Evolutionary conservation across 2,888 invertebrate genomes (phyloP).

Genomic region (Epirrita christyi): DNA sequence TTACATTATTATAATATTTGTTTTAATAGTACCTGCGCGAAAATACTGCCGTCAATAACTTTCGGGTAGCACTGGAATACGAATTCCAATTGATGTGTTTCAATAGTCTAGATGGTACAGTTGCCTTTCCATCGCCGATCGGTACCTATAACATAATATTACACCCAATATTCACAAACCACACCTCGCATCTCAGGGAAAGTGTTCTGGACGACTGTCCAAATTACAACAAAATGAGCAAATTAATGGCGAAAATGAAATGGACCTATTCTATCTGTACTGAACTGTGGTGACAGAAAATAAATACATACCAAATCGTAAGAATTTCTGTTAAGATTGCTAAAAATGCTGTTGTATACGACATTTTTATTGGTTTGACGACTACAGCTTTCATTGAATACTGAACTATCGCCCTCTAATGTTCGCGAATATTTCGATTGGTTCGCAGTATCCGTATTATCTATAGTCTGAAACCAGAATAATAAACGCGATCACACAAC

Average conservation of each 20-base stretch:
- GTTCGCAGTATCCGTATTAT: conserved; percentile 10
- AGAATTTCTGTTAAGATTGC: conserved; percentile 36
- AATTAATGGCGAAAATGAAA: neutral
- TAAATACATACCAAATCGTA: conserved; percentile 38
- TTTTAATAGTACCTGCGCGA: conserved; percentile 60
- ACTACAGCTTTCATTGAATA: conserved; percentile 4
- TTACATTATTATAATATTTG: too few relatives aligned
- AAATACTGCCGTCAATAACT: conserved; percentile 77
- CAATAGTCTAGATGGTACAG: conserved; percentile 55
- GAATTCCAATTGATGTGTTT: conserved; percentile 78
- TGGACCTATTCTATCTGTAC: neutral
- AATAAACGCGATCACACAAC: neutral
- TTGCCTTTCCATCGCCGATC: conserved; percentile 55
- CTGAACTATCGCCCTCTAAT: conserved; percentile 10
- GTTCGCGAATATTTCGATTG: conserved; percentile 14
- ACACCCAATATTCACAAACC: too few relatives aligned
- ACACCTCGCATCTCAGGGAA: too few relatives aligned
- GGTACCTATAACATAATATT: conserved; percentile 43
- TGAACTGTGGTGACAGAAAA: too few relatives aligned
- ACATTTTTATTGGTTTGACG: conserved; percentile 23
- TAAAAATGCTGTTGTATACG: conserved; percentile 31
- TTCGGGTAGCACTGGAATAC: conserved; percentile 78
- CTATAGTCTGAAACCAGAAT: conserved; percentile 23
- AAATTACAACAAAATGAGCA: too few relatives aligned
- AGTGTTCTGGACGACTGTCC: too few relatives aligned